phyloP scores from a whole-genome alignment of 1,140 invertebrate species.

The Brachionus asplanchnoidis region DNA sequence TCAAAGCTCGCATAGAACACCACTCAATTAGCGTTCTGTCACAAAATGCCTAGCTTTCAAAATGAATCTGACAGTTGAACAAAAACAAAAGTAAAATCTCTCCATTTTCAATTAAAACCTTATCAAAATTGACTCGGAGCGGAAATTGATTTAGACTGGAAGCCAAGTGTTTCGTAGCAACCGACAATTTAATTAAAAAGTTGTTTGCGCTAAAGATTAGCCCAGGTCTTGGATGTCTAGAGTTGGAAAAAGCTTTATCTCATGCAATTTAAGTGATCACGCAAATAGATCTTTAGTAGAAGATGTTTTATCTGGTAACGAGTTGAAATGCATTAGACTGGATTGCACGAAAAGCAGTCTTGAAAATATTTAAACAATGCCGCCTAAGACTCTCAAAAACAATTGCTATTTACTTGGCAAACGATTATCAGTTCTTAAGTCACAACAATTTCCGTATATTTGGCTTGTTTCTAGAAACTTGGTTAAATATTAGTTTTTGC shows the following conservation, averaged over 20 bases:
- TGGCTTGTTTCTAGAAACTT: neutral
- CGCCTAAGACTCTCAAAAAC: neutral
- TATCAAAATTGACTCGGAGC: neutral
- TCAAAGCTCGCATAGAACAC: too few relatives aligned
- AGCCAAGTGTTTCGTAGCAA: neutral
- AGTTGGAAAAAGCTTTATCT: neutral
- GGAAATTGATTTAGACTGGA: neutral
- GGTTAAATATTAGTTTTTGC: neutral
- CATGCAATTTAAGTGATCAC: neutral
- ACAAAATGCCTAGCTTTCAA: neutral
- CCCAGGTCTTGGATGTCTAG: neutral
- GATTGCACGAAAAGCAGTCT: neutral
- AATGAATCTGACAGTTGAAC: neutral
- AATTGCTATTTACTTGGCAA: constrained; percentile 3
- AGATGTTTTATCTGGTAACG: neutral
- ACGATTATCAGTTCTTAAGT: neutral
- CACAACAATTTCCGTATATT: neutral
- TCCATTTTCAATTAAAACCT: neutral
- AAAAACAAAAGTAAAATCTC: neutral
- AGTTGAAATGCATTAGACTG: neutral
- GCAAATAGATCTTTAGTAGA: neutral
- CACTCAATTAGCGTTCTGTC: too few relatives aligned
- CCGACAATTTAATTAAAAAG: neutral
- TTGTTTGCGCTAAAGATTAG: neutral
- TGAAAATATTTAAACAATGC: neutral